Base-by-base conservation (phyloP, 2,888 invertebrate genomes). In the Litoditis marina region DNA sequence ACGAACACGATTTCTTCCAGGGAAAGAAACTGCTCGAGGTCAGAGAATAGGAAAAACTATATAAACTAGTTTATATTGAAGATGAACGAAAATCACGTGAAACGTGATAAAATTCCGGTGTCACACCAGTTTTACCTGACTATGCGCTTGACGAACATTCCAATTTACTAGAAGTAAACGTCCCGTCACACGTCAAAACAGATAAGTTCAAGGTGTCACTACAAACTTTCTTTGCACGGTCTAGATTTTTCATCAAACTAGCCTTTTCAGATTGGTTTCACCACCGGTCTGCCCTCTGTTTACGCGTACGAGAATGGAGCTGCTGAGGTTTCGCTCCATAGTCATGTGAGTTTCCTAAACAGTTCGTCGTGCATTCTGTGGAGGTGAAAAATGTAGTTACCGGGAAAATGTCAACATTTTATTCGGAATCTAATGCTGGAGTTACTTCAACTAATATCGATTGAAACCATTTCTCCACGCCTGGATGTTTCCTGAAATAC, bases 281-380 rank as follows among this genome's bases (percentile, higher is more conserved):
- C 73, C 27, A 79, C 78, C 30, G 80, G 79, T 19, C 69, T 80
- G 19, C 79, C 79, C 7, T 72, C 79, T 7, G 73, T 76, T 8
- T 77, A 76, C 32, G 80, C 79, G 0, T 71, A 74, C 47, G 75
- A 72, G 49, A 70, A 69, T 52, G 79, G 79, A 22, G 80, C 79
- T 6, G 63, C 66, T 28, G 70, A 78, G 36, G 66, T 80, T 32
- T 61, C 76, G 4, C 55, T 80, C 50, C 74, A 79, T 60, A 67
- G 70, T 31, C 53, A 52, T 39, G 73, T 73, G 44, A 28, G 50
- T 56, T 31, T 22, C 28, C 22, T 30, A n/a, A 16, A 49, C 4
- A n/a, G n/a, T n/a, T n/a, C n/a, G n/a, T n/a, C n/a, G n/a, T n/a
- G n/a, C n/a, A n/a, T n/a, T n/a, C n/a, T n/a, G n/a, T n/a, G n/a